Base-by-base conservation (phyloP, 1,140 invertebrate species). In the Drosophila varians region DNA sequence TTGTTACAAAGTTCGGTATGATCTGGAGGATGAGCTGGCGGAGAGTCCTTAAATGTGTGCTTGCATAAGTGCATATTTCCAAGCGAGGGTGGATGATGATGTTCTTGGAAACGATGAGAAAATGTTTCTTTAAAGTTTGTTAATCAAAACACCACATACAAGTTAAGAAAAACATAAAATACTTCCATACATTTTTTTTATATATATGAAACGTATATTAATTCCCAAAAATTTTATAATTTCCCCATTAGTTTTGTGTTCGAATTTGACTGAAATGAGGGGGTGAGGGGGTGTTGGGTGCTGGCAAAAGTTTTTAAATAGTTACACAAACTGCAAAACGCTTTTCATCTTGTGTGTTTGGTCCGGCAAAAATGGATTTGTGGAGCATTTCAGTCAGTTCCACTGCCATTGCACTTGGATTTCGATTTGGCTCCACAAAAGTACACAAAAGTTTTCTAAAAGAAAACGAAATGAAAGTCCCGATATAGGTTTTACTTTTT, bases 381-480 rank as follows among this genome's bases (percentile, higher is more conserved):
- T 72, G 36, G 21, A 79, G 53, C 60, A 77, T 45, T 52, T 38
- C 23, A 57, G 25, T 51, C 45, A 66, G 38, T 38, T 19, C 51
- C 45, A 61, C 38, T 49, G 49, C 54, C 57, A 68, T 31, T 46
- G 54, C 28, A 54, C 42, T 61, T 84, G 71, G 75, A 86, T 73
- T 84, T 84, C 76, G 80, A 79, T 84, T 84, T 84, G 66, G 48
- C 46, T 66, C 47, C 61, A 21, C 60, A 61, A 76, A 86, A 84
- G 75, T 79, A 79, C 66, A 86, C 62, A 86, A 66, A 84, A 84
- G 53, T 86, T 84, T 79, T 64, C 56, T 76, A 54, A 79, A 84
- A 73, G 80, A 76, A 84, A 84, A 80, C 66, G 66, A 86, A 84
- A 86, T 76, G 76, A 80, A 87, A 84, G 75, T 75, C 69, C 74